Conservation (phyloP, 2,797 vertebrate genomes). For the Moxostoma hubbsi region DNA sequence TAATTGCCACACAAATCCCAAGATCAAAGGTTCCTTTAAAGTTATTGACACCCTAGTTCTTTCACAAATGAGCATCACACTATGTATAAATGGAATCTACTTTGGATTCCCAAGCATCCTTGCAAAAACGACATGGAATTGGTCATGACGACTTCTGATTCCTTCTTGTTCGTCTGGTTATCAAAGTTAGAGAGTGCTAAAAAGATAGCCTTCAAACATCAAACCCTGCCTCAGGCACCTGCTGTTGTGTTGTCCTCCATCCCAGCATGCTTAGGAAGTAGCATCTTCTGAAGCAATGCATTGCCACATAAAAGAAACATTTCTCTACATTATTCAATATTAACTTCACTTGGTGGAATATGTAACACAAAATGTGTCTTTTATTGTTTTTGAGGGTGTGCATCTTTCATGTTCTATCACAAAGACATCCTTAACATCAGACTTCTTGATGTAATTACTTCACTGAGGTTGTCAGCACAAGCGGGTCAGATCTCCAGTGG, state of each 20-base stretch:
- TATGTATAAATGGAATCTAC: constrained; percentile 40
- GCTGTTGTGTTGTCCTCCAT: constrained; percentile 50
- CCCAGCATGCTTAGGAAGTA: constrained; percentile 41
- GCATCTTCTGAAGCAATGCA: constrained; percentile 27
- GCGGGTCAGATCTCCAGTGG: constrained; percentile 74
- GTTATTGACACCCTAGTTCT: constrained; percentile 36
- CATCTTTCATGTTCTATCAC: constrained; percentile 35
- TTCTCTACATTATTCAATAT: constrained; percentile 35
- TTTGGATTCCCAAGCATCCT: constrained; percentile 33
- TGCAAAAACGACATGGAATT: not conserved
- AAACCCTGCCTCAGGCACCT: constrained; percentile 63
- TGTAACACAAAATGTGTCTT: constrained; percentile 12
- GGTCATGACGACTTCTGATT: constrained; percentile 60
- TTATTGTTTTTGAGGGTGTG: constrained; percentile 34
- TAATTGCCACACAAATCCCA: constrained; percentile 46
- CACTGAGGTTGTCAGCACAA: constrained; percentile 61
- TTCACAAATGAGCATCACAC: constrained; percentile 17
- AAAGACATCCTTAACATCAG: constrained; percentile 18
- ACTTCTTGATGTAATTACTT: constrained; percentile 45
- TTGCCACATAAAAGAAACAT: constrained; percentile 39
- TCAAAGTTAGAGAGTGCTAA: constrained; percentile 74
- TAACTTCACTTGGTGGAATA: constrained; percentile 30
- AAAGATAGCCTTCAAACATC: constrained; percentile 63
- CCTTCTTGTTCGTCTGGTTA: constrained; percentile 65
- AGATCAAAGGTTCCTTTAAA: constrained; percentile 49